Conservation (phyloP, 2,113 vertebrate genomes). For the Hyperopisus bebe region DNA sequence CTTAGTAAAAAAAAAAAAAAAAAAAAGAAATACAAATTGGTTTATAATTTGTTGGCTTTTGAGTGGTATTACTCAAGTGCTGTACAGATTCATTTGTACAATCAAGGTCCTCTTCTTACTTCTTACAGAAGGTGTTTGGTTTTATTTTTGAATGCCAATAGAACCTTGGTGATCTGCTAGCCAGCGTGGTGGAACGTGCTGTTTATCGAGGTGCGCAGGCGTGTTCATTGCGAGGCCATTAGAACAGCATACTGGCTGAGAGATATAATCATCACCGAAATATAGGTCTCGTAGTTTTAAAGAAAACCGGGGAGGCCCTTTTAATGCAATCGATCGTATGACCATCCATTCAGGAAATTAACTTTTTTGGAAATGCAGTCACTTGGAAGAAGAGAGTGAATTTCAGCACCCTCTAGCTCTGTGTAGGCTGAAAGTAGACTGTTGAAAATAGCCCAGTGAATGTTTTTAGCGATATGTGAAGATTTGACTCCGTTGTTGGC, state of each 20-base stretch:
- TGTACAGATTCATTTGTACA: conserved; percentile 84
- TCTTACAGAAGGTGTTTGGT: conserved; percentile 46
- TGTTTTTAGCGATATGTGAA: neutral
- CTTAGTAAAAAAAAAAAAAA: conserved; percentile 64
- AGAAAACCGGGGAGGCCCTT: conserved; percentile 48
- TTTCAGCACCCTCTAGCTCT: conserved; percentile 23
- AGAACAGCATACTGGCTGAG: conserved; percentile 46
- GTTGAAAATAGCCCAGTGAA: conserved; percentile 13
- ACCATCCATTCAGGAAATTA: conserved; percentile 50
- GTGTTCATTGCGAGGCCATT: conserved; percentile 38
- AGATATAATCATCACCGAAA: conserved; percentile 56
- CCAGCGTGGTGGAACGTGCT: conserved; percentile 56
- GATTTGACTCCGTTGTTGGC: neutral
- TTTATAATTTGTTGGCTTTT: conserved; percentile 97
- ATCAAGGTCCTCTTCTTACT: conserved; percentile 67
- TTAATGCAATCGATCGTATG: conserved; percentile 34
- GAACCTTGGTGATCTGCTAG: conserved; percentile 58
- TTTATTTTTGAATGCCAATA: conserved; percentile 39
- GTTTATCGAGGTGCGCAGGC: conserved; percentile 33
- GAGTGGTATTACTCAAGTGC: conserved; percentile 83
- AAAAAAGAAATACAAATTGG: conserved; percentile 71
- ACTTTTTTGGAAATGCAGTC: conserved; percentile 41
- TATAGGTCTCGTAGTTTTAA: conserved; percentile 40
- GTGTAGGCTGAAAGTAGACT: conserved; percentile 10
- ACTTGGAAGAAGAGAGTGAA: conserved; percentile 23